phyloP scores from a whole-genome alignment of 2,797 vertebrate genomes.

The Chelon labrosus region DNA sequence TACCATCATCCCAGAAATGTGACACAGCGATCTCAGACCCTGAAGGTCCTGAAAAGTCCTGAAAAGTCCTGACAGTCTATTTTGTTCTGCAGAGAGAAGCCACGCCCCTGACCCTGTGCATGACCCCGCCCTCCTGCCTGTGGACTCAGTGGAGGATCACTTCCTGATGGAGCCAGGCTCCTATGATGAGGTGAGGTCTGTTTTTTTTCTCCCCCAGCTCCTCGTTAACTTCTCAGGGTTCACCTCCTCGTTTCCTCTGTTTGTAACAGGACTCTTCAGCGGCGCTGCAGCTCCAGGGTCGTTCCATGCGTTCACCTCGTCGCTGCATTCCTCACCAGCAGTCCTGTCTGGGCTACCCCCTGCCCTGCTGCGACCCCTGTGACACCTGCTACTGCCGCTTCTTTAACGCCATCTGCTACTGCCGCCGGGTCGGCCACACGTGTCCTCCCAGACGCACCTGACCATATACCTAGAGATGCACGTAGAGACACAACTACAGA shows the following conservation, averaged over 20 bases:
- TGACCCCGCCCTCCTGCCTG: slow-evolving; percentile 58
- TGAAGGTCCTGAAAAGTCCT: too few relatives aligned
- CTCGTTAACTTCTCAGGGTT: background rate
- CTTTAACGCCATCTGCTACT: slow-evolving; percentile 88
- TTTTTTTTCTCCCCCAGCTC: background rate
- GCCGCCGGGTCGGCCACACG: slow-evolving; percentile 80
- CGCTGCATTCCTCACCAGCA: slow-evolving; percentile 86
- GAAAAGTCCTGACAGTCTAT: background rate
- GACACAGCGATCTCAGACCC: too few relatives aligned
- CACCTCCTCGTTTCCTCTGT: background rate
- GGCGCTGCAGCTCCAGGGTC: slow-evolving; percentile 75
- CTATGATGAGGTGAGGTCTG: slow-evolving; percentile 76
- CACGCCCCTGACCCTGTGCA: slow-evolving; percentile 26
- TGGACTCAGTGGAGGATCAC: slow-evolving; percentile 76
- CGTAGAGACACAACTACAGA: too few relatives aligned
- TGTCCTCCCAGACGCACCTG: slow-evolving; percentile 74
- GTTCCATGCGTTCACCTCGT: slow-evolving; percentile 80
- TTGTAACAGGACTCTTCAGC: slow-evolving; percentile 69
- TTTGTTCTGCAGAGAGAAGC: slow-evolving; percentile 59
- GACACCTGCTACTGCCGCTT: slow-evolving; percentile 89
- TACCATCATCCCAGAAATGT: too few relatives aligned
- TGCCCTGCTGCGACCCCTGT: slow-evolving; percentile 86
- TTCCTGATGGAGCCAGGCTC: slow-evolving; percentile 74
- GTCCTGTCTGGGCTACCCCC: slow-evolving; percentile 84
- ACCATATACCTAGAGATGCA: background rate